phyloP scores from a whole-genome alignment of 2,113 vertebrate genomes.

The Caranx melampygus region DNA sequence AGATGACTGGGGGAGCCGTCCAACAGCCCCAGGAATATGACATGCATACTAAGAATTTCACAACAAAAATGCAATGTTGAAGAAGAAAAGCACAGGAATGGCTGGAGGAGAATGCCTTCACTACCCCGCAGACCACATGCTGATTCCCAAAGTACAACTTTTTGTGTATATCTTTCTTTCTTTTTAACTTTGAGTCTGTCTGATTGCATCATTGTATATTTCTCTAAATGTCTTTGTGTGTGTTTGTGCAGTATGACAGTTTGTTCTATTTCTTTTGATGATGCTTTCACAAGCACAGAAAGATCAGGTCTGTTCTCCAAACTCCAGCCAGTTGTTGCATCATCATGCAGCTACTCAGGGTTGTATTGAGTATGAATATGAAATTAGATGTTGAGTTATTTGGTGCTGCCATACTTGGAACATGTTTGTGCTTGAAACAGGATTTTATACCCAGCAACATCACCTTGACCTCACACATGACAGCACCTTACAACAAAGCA shows the following conservation, averaged over 20 bases:
- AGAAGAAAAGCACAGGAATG: constrained; percentile 31
- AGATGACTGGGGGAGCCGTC: constrained; percentile 38
- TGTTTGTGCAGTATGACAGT: not conserved
- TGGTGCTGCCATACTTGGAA: too few species aligned
- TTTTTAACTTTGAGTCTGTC: constrained; percentile 14
- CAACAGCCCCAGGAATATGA: constrained; percentile 47
- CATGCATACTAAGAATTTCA: constrained; percentile 56
- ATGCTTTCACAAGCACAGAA: not conserved
- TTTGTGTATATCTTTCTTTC: constrained; percentile 9
- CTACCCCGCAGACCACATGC: constrained; percentile 57
- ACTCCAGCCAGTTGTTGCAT: not conserved
- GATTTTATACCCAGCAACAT: too few species aligned
- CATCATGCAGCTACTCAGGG: not conserved
- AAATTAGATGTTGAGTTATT: not conserved
- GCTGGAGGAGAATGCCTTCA: constrained; percentile 32
- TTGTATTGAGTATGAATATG: not conserved
- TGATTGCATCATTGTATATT: constrained; percentile 13
- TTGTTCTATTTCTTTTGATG: not conserved
- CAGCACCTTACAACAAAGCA: too few species aligned
- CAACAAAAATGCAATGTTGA: constrained; percentile 45
- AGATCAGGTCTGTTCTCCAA: not conserved
- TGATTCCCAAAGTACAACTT: constrained; percentile 24
- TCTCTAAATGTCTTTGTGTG: not conserved
- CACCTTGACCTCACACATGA: too few species aligned
- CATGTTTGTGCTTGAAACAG: not conserved